These are phyloP conservation scores for Phenganax marumi DNA, from an alignment of 92 coral and sea anemone species.

Conservation along the genomic window DNA sequence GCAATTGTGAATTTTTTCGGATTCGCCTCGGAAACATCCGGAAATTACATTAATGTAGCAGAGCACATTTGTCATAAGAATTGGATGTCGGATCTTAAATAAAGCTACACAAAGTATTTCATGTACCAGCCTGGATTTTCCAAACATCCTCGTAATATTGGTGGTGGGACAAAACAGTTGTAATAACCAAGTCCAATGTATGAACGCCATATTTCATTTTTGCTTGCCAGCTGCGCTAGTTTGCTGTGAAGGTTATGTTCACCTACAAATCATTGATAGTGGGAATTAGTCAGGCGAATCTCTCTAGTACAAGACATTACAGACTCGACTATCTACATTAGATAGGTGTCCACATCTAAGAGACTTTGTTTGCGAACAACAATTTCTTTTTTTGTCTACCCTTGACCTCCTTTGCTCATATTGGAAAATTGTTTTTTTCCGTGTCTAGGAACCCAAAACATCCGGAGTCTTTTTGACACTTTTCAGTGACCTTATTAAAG, in stretches of 20 bases:
- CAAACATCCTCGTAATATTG: constrained; percentile 77
- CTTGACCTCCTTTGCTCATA: too few relatives aligned
- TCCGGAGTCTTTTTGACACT: too few relatives aligned
- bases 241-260: constrained; percentile 77
- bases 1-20: too few relatives aligned
- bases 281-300: neutral
- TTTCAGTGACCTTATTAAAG: too few relatives aligned
- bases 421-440: too few relatives aligned
- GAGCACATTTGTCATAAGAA: neutral
- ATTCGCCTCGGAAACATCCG: neutral
- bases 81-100: too few relatives aligned
- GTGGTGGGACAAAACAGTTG: constrained; percentile 87
- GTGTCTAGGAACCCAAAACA: too few relatives aligned
- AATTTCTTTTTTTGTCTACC: too few relatives aligned
- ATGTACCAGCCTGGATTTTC: constrained; percentile 99
- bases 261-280: constrained; percentile 50
- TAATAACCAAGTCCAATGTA: constrained; percentile 96
- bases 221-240: constrained; percentile 68
- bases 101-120: neutral
- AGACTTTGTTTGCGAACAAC: too few relatives aligned
- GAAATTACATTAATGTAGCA: neutral
- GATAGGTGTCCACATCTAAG: too few relatives aligned
- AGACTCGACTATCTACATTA: too few relatives aligned
- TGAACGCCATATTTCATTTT: constrained; percentile 85
- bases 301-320: neutral